Evolutionary conservation across 2,113 vertebrate species (phyloP).

Genomic region (Aegithalos caudatus): DNA sequence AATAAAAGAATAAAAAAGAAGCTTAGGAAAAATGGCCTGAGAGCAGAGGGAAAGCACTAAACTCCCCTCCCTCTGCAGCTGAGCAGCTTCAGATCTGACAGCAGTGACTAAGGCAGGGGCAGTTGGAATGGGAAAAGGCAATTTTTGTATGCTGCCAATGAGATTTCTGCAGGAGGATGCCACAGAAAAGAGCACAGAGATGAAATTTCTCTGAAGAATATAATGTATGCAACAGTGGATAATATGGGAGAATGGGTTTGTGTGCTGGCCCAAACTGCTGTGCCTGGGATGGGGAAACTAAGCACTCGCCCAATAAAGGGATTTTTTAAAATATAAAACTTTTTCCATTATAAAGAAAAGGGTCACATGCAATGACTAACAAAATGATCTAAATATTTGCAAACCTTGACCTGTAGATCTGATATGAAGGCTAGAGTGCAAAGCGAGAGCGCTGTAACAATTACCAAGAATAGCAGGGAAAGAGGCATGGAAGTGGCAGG

Average conservation of each 20-base stretch:
- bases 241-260: neutral
- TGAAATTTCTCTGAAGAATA: neutral
- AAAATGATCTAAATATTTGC: neutral
- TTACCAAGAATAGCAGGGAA: neutral
- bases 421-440: neutral
- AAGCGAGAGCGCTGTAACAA: neutral
- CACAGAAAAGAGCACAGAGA: neutral
- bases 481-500: neutral
- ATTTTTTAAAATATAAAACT: neutral
- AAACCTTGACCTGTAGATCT: neutral
- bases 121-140: neutral
- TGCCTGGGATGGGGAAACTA: neutral
- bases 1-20: constrained; percentile 71
- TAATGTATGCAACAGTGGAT: neutral
- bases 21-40: constrained; percentile 68
- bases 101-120: neutral
- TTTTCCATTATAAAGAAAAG: neutral
- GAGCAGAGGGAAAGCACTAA: constrained; percentile 53
- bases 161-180: neutral
- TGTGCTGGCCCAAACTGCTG: neutral
- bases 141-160: neutral
- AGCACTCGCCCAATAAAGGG: neutral
- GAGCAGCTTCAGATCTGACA: neutral
- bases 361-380: neutral
- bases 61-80: neutral